Evolutionary conservation across 2,888 invertebrate genomes (phyloP).

Genomic region (Eupithecia subumbrata): DNA sequence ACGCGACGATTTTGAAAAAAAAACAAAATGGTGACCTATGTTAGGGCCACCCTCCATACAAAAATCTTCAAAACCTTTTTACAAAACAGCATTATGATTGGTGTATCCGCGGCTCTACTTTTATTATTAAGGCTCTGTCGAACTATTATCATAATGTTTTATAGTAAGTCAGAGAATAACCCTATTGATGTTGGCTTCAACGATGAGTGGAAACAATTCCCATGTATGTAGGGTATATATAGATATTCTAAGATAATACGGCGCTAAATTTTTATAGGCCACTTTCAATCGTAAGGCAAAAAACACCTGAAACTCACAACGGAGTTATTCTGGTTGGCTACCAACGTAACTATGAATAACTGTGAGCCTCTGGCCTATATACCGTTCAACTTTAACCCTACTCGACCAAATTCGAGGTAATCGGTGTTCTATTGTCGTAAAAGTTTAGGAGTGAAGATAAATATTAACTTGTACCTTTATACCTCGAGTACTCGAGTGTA

Average conservation of each 20-base stretch:
- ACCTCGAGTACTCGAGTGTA: too few species aligned
- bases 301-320: not conserved
- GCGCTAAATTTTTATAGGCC: constrained; percentile 9
- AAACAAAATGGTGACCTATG: too few species aligned
- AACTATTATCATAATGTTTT: too few species aligned
- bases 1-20: too few species aligned
- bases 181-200: not conserved
- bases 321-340: not conserved
- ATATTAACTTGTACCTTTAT: too few species aligned
- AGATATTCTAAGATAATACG: not conserved
- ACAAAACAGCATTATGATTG: constrained; percentile 21
- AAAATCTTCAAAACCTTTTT: constrained; percentile 9
- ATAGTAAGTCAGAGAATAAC: too few species aligned
- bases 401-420: too few species aligned
- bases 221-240: not conserved
- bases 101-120: constrained; percentile 26
- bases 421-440: too few species aligned
- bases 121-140: too few species aligned
- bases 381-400: too few species aligned
- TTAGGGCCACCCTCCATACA: too few species aligned
- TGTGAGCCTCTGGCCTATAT: not conserved
- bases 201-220: not conserved
- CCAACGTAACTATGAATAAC: not conserved
- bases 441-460: too few species aligned
- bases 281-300: not conserved